Conservation (phyloP, 2,797 vertebrate genomes). For the Falco novaeseelandiae region DNA sequence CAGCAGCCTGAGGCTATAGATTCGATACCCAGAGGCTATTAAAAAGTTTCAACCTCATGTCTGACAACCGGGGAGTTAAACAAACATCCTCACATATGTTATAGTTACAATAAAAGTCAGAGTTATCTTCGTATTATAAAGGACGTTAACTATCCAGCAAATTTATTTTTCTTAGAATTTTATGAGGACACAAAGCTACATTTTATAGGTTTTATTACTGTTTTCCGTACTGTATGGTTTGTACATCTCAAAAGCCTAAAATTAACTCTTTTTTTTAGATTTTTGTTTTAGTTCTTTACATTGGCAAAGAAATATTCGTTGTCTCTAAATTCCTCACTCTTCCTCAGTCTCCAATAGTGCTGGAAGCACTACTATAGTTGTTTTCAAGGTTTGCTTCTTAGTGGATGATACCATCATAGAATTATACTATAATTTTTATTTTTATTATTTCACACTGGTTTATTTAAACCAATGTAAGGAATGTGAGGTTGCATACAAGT, state of each 20-base stretch:
- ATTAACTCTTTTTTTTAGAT: not conserved
- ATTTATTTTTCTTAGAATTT: constrained; percentile 45
- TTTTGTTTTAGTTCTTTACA: not conserved
- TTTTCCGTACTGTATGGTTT: not conserved
- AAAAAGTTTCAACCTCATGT: constrained; percentile 59
- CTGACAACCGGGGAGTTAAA: constrained; percentile 54
- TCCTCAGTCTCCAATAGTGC: not conserved
- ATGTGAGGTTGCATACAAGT: not conserved
- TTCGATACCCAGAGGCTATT: constrained; percentile 63
- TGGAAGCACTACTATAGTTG: not conserved
- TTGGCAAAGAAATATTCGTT: not conserved
- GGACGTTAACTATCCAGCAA: not conserved
- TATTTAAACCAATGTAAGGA: not conserved
- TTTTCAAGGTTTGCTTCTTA: not conserved
- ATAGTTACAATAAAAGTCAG: constrained; percentile 35
- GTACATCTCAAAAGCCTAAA: not conserved
- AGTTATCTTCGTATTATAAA: constrained; percentile 26
- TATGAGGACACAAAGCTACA: not conserved
- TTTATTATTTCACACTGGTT: not conserved
- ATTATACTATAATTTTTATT: not conserved
- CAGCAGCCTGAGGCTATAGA: constrained; percentile 54
- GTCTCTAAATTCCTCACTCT: not conserved
- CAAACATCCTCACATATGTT: constrained; percentile 60
- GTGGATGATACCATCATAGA: not conserved
- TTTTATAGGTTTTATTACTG: constrained; percentile 16